Evolutionary conservation across 2,113 vertebrate species (phyloP), one percentile per base, ranked within the genome.

Genomic region (Callopanchax toddi): DNA sequence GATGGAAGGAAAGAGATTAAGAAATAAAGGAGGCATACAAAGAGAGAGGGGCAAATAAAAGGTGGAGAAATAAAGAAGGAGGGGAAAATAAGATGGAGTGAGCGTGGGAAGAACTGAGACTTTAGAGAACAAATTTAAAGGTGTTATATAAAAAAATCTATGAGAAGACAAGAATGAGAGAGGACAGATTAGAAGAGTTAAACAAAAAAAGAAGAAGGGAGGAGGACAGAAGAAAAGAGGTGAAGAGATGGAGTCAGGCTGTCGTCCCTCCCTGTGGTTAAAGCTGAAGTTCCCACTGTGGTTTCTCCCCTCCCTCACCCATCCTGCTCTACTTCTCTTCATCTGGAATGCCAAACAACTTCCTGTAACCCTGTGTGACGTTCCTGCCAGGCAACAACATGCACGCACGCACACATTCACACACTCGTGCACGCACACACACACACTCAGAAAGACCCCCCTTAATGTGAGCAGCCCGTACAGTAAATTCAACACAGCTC

Each of bases 341-440:
- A 71, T 59, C 66, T 74, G 81, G 70, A 79, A 78, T 78, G 68
- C 62, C 66, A 76, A 86, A 81, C 72, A 67, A 82, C 84, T 85
- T 86, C 78, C 85, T 87, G 78, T 53, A 52, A 67, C 64, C 55
- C 77, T 81, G 66, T 78, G 70, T 69, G 72, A 78, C 70, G 59
- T 69, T 71, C 43, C 66, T 78, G 74, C 76, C 78, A 80, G 74
- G 66, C 71, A 75, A 68, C 77, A 46, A 37, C n/a, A n/a, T n/a
- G 8, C 25, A 36, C 17, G n/a, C 15, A 54, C 53, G 22, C 67
- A 60, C 56, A 36, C 62, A 59, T 49, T 23, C 60, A 39, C 11
- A 57, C 13, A 13, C n/a, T 49, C 11, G 0, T 20, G 49, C n/a
- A 57, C 50, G 54, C 20, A 56, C 43, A 23, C 25, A 49, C 12